Base-by-base conservation (phyloP, 1,140 invertebrate species). In the Brachionus calyciflorus region DNA sequence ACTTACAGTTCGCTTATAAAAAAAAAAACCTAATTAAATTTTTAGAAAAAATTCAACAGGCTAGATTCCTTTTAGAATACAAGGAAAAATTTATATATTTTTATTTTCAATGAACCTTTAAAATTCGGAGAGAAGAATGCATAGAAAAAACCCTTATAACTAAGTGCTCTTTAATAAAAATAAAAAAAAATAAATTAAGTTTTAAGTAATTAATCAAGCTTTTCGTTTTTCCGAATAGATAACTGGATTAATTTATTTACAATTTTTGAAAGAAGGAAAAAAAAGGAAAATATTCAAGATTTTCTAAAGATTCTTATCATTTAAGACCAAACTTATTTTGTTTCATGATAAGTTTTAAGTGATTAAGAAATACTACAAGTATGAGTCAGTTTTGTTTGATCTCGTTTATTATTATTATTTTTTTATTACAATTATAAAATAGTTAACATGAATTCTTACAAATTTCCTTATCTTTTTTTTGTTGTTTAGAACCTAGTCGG, bases 41-140 rank as follows among this genome's bases (percentile, higher is more conserved):
- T 28, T 33, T n/a, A 26, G 53, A 55, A 28, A 55, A 55, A 17
- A 55, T 28, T 55, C 53, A n/a, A 55, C 53, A 55, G 33, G 33
- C 33, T 55, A 55, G 53, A 55, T 28, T 55, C 53, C 53, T 55
- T 55, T 55, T 55, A 55, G 33, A 55, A n/a, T n/a, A n/a, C n/a
- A n/a, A n/a, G n/a, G n/a, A n/a, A n/a, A n/a, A n/a, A n/a, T n/a
- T n/a, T n/a, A n/a, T n/a, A n/a, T n/a, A n/a, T n/a, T n/a, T n/a
- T n/a, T 60, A 33, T 60, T 60, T 60, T 60, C 55, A 60, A 17
- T 60, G 55, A 60, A 60, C 55, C 55, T 60, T 60, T 60, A 60
- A 33, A 28, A 60, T 19, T 33, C n/a, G 30, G 17, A 28, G 10
- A 17, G 30, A 60, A 60, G 55, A 37, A 41, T 33, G 33, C 3